phyloP scores from a whole-genome alignment of 35 echinoderm and acorn worm genomes.

The Lytechinus variegatus region DNA sequence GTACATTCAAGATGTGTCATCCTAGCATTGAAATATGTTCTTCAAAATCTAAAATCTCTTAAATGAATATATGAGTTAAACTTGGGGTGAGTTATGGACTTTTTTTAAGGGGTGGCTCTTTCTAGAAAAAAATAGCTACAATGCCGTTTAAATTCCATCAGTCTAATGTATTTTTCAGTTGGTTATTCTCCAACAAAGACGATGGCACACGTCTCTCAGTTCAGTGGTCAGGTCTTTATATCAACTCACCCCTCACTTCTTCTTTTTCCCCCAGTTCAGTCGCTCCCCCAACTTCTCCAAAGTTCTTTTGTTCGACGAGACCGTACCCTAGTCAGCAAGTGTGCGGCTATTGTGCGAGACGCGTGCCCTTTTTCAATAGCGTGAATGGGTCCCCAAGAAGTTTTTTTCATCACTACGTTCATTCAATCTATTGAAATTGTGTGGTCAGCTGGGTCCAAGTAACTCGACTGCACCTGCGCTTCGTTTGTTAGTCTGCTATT shows the following conservation, averaged over 20 bases:
- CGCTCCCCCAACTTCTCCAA: background rate
- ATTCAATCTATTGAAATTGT: constrained; percentile 50
- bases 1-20: background rate
- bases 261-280: constrained; percentile 3
- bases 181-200: constrained; percentile 37
- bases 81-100: background rate
- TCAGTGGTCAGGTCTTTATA: constrained; percentile 42
- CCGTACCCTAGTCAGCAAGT: constrained; percentile 43
- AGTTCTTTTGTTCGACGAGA: constrained; percentile 29
- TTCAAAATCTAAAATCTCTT: background rate
- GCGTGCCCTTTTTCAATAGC: constrained; percentile 47
- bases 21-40: background rate
- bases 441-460: constrained; percentile 55
- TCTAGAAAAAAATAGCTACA: background rate
- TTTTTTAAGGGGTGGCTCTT: background rate
- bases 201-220: constrained; percentile 32
- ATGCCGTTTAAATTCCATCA: constrained; percentile 36
- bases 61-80: background rate
- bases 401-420: constrained; percentile 19
- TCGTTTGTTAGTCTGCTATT: constrained; percentile 37
- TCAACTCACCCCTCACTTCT: background rate
- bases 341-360: constrained; percentile 56
- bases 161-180: constrained; percentile 42
- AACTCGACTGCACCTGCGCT: constrained; percentile 58
- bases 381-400: constrained; percentile 3